Percentiles rank a stretch among this genome's conserved stretches.
phyloP scores from a whole-genome alignment of 2,888 invertebrate species.

The Papilio gigon region DNA sequence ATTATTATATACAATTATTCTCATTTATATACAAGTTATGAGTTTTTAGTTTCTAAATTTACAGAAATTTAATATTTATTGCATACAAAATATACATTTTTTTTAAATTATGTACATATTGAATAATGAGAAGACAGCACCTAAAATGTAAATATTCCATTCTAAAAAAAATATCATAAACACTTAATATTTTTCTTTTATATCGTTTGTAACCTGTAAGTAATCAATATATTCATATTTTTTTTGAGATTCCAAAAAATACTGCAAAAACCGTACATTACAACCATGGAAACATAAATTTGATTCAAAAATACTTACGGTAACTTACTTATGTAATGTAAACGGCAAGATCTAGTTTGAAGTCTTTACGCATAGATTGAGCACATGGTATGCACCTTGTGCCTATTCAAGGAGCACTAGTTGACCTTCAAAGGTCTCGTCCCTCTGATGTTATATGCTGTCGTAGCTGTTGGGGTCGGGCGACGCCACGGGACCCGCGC shows the following conservation, averaged over 20 bases:
- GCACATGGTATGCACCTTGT: slow-evolving; percentile 42
- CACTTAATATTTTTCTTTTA: no score
- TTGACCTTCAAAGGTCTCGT: slow-evolving; percentile 64
- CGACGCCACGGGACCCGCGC: slow-evolving; percentile 60
- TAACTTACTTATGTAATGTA: background rate
- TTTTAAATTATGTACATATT: background rate
- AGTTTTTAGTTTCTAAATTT: background rate
- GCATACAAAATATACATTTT: background rate
- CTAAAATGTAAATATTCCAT: background rate
- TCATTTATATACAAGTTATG: background rate
- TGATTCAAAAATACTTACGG: background rate
- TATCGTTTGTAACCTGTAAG: background rate
- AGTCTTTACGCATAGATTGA: slow-evolving; percentile 36
- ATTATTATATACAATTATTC: background rate
- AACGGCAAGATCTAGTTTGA: slow-evolving; percentile 6
- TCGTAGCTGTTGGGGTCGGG: slow-evolving; percentile 80
- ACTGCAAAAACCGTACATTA: background rate
- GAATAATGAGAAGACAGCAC: background rate
- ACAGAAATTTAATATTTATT: background rate
- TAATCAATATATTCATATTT: background rate
- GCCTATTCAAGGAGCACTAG: slow-evolving; percentile 71
- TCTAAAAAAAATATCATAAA: no score
- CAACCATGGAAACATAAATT: background rate
- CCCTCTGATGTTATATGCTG: slow-evolving; percentile 78
- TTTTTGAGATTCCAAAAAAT: background rate